Conservation (phyloP, 2,113 vertebrate species). For the Esox niger region DNA sequence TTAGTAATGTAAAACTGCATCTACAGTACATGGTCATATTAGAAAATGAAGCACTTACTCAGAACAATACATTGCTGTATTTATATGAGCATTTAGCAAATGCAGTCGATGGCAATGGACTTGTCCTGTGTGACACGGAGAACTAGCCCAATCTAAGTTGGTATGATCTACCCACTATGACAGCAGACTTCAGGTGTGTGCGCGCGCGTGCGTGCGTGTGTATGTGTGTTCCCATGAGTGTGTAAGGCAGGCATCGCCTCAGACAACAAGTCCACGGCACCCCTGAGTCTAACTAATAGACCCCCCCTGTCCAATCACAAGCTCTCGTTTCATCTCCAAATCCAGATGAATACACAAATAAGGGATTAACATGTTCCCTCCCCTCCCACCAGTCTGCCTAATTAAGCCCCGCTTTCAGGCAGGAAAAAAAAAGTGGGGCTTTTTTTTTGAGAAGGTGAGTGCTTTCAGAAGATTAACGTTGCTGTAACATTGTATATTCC, state of each 20-base stretch:
- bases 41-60: no score
- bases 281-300: conserved; percentile 50
- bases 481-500: conserved; percentile 44
- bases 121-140: no score
- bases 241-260: background rate
- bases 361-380: background rate
- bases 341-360: conserved; percentile 65
- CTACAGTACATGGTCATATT: no score
- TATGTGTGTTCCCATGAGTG: background rate
- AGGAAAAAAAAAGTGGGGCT: conserved; percentile 39
- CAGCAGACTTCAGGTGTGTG: background rate
- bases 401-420: conserved; percentile 67
- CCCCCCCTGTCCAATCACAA: conserved; percentile 42
- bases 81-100: background rate
- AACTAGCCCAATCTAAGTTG: no score
- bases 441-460: conserved; percentile 43
- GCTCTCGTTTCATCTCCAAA: conserved; percentile 68
- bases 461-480: conserved; percentile 60
- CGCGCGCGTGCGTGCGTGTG: conserved; percentile 7
- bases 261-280: conserved; percentile 38
- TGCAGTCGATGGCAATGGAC: no score
- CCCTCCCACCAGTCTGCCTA: conserved; percentile 35
- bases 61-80: background rate
- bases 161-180: no score
- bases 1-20: no score